Conservation (phyloP, 2,888 invertebrate species). For the Drosophila kokeensis region DNA sequence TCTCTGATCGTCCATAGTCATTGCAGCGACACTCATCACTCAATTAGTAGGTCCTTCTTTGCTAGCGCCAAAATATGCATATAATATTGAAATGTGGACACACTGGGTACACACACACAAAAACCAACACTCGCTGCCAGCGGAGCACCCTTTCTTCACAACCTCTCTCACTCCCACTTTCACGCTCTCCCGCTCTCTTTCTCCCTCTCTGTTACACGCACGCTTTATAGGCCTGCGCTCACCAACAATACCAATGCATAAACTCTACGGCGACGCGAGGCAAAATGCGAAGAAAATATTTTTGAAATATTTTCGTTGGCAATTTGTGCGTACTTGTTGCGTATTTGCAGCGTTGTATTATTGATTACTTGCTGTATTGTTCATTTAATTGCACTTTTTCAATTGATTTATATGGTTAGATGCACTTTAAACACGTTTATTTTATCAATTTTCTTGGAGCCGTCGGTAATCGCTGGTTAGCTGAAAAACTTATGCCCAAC, state of each 20-base stretch:
- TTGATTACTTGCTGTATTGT: slow-evolving; percentile 68
- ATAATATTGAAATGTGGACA: slow-evolving; percentile 46
- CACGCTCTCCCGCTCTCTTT: slow-evolving; percentile 29
- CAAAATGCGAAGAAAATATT: slow-evolving; percentile 48
- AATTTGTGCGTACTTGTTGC: slow-evolving; percentile 68
- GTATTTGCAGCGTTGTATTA: slow-evolving; percentile 54
- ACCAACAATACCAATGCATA: slow-evolving; percentile 57
- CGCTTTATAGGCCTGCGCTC: slow-evolving; percentile 45
- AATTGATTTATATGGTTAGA: slow-evolving; percentile 56
- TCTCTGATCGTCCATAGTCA: slow-evolving; percentile 85
- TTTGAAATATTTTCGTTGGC: slow-evolving; percentile 39
- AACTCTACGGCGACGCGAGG: slow-evolving; percentile 46
- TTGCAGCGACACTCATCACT: slow-evolving; percentile 84
- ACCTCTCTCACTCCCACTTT: slow-evolving; percentile 23
- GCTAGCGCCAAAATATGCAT: slow-evolving; percentile 41
- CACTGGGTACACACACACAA: slow-evolving; percentile 49
- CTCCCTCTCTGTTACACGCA: slow-evolving; percentile 37
- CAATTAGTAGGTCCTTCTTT: slow-evolving; percentile 61
- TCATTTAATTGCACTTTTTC: slow-evolving; percentile 69
- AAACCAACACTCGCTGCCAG: slow-evolving; percentile 47
- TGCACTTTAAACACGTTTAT: slow-evolving; percentile 60
- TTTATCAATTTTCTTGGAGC: slow-evolving; percentile 57
- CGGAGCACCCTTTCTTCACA: slow-evolving; percentile 55
- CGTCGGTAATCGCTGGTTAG: slow-evolving; percentile 41
- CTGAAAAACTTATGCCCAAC: slow-evolving; percentile 46